Percentiles rank a stretch among this genome's conserved stretches.
phyloP scores from a whole-genome alignment of 2,888 invertebrate species.

The Tiliacea citrago region DNA sequence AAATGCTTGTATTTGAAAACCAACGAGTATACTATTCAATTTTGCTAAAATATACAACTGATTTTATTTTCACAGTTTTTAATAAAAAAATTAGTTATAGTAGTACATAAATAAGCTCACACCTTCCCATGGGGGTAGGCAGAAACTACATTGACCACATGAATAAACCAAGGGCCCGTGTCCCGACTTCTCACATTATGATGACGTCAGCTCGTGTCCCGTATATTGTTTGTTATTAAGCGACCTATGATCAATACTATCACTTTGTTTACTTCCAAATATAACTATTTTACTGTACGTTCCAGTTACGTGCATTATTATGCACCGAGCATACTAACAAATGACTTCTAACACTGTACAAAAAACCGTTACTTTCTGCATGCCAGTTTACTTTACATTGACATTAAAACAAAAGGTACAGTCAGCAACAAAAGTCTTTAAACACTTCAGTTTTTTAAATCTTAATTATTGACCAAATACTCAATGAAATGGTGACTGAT shows the following conservation, averaged over 20 bases:
- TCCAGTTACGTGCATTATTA: slow-evolving; percentile 40
- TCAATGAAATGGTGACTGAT: background rate
- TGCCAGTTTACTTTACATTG: slow-evolving; percentile 5
- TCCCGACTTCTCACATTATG: background rate
- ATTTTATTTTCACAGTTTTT: too few relatives aligned
- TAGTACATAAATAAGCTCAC: too few relatives aligned
- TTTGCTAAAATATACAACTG: too few relatives aligned
- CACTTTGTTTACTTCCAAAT: slow-evolving; percentile 1
- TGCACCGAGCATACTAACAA: slow-evolving; percentile 34
- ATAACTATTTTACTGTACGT: background rate
- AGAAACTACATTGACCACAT: background rate
- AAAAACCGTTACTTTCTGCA: slow-evolving; percentile 25
- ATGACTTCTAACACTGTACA: slow-evolving; percentile 22
- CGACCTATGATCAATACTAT: slow-evolving; percentile 1
- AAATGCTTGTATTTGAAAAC: too few relatives aligned
- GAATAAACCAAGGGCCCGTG: background rate
- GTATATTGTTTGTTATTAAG: background rate
- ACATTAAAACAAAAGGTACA: slow-evolving; percentile 2
- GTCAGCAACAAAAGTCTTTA: background rate
- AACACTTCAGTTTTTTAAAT: background rate
- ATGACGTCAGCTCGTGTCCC: background rate
- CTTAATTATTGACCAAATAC: background rate
- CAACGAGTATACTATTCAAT: too few relatives aligned
- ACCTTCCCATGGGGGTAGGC: too few relatives aligned
- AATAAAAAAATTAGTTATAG: too few relatives aligned